Evolutionary conservation across 2,113 vertebrate species (phyloP).

Genomic region (Colius striatus): DNA sequence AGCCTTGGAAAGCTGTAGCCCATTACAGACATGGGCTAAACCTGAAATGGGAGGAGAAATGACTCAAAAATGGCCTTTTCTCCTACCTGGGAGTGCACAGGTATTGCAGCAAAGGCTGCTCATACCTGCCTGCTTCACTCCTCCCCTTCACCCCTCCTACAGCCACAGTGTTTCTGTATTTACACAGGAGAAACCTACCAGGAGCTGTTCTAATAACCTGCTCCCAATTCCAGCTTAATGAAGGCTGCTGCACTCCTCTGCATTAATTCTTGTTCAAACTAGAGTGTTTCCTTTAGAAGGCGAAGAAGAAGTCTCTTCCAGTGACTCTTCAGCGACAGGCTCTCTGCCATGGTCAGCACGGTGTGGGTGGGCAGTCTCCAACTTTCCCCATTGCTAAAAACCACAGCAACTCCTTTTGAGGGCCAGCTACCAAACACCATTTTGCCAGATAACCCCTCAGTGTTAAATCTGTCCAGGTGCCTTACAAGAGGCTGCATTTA

Average conservation of each 20-base stretch:
- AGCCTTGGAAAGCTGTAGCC: background rate
- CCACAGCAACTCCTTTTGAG: background rate
- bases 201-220: conserved; percentile 34
- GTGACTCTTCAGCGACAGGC: background rate
- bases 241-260: background rate
- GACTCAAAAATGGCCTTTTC: background rate
- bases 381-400: background rate
- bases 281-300: background rate
- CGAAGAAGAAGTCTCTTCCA: background rate
- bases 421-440: background rate
- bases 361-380: background rate
- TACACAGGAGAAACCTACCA: conserved; percentile 1
- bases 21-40: background rate
- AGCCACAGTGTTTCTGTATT: background rate
- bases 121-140: background rate
- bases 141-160: background rate
- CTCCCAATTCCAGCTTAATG: conserved; percentile 1
- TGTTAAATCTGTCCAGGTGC: background rate
- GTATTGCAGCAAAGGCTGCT: background rate
- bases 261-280: conserved; percentile 2
- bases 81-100: background rate
- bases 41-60: background rate
- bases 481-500: background rate
- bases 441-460: background rate
- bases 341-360: rapidly evolving